phyloP scores from a whole-genome alignment of 2,888 invertebrate genomes.

The Melinaea marsaeus region DNA sequence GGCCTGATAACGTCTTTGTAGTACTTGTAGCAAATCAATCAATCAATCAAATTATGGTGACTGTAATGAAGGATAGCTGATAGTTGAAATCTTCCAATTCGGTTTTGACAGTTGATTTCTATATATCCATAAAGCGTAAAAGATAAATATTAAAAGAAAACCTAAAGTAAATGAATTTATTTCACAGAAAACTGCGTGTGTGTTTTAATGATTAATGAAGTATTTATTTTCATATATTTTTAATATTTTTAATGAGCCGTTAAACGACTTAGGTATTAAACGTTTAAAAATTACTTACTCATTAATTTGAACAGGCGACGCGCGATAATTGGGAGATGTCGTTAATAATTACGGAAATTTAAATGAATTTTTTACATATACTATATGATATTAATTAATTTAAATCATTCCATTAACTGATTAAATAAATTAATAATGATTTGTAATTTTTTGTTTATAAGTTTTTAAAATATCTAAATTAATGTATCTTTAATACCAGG shows the following conservation, averaged over 20 bases:
- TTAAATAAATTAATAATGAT: background rate
- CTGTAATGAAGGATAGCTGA: constrained; percentile 46
- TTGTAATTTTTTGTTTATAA: no score
- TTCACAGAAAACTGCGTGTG: no score
- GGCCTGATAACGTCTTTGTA: constrained; percentile 57
- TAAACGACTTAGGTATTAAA: constrained; percentile 15
- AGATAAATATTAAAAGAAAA: no score
- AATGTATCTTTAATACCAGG: no score
- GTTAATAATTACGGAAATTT: constrained; percentile 22
- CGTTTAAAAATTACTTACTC: constrained; percentile 32
- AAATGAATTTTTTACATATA: background rate
- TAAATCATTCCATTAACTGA: background rate
- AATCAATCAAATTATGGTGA: constrained; percentile 49
- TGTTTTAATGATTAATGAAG: background rate
- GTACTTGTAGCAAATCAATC: constrained; percentile 59
- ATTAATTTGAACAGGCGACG: constrained; percentile 30
- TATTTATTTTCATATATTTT: background rate
- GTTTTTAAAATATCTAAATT: no score
- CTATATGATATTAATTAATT: background rate
- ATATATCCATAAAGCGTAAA: no score
- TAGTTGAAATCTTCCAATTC: background rate
- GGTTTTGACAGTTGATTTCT: no score
- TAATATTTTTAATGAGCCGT: background rate
- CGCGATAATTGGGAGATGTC: constrained; percentile 27
- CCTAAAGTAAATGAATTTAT: no score